Evolutionary conservation across 2,113 vertebrate species (phyloP), one percentile per base, ranked within the genome.

Genomic region (Xyrauchen texanus): DNA sequence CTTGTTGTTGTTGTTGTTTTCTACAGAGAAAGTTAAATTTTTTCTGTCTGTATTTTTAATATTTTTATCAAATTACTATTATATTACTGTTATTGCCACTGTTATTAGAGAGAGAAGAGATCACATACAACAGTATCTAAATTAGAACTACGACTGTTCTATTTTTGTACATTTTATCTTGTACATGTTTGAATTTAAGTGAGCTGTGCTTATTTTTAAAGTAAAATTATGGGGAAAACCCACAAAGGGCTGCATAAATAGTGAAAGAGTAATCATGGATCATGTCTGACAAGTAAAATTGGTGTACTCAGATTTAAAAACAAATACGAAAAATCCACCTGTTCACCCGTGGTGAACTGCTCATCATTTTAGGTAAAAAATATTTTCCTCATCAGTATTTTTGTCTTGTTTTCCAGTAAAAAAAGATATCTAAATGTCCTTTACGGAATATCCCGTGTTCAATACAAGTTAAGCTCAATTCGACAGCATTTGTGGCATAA

Each of bases 1-100:
- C 87, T 89, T 88, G 82, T 13, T 88, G 89, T 88, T 83, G 85
- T 76, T 73, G 76, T 75, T 34, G 21, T 91, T 91, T 89, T 87
- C 82, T 79, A 85, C 88, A 91, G 86, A 90, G 88, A 85, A 91
- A 86, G 84, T 89, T 85, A 89, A 82, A 87, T 89, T 90, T 86
- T 90, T 88, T 91, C 88, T 87, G 87, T 90, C 82, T 74, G 77
- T 92, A 90, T 91, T 92, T 90, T 85, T 88, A 89, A 85, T 87
- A 84, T 91, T 86, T 86, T 82, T 86, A 68, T 83, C 79, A 80
- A 79, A 84, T 81, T 88, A 83, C 88, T 86, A 81, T 87, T 82
- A 85, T 90, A 87, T 90, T 88, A 87, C 84, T 85, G 86, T 86
- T 86, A 81, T 89, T 87, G 88, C 90, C 89, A 86, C 87, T 88